These are phyloP conservation scores for Lochmaea capreae DNA, from an alignment of 2,888 invertebrate species.

Conservation along the genomic window DNA sequence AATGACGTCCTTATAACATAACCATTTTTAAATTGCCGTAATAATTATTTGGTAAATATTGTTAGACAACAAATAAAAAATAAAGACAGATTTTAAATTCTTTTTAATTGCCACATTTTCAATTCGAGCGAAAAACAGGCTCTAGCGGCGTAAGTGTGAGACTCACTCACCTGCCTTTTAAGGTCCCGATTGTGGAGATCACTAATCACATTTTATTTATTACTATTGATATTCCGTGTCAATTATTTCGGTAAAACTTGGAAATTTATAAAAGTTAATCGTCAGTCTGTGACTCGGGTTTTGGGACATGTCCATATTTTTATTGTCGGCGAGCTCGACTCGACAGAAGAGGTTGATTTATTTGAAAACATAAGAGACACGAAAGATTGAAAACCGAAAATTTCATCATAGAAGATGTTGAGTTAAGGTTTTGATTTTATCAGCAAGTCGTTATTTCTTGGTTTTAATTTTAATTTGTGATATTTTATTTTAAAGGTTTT, in stretches of 20 bases:
- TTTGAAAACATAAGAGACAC: slow-evolving; percentile 14
- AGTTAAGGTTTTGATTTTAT: slow-evolving; percentile 2
- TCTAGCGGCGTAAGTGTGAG: slow-evolving; percentile 35
- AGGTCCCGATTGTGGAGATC: slow-evolving; percentile 34
- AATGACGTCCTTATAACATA: too few species aligned
- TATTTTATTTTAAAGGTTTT: not conserved
- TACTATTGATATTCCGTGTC: slow-evolving; percentile 56
- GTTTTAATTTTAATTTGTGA: not conserved
- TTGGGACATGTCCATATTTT: slow-evolving; percentile 38
- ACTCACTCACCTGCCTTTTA: slow-evolving; percentile 48
- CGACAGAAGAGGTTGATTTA: slow-evolving; percentile 20
- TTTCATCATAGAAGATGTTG: slow-evolving; percentile 5
- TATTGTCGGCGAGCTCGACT: slow-evolving; percentile 26
- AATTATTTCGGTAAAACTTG: slow-evolving; percentile 53
- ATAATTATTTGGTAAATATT: too few species aligned
- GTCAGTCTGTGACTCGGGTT: slow-evolving; percentile 32
- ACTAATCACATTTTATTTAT: slow-evolving; percentile 57
- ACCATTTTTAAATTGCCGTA: too few species aligned
- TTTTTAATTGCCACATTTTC: not conserved
- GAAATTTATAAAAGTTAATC: slow-evolving; percentile 43
- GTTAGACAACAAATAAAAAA: not conserved
- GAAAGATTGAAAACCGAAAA: slow-evolving; percentile 11
- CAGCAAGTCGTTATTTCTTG: not conserved
- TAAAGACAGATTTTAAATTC: not conserved
- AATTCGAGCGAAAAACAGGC: not conserved